These are phyloP conservation scores for Altica lythri DNA, from an alignment of 2,888 invertebrate species.

Conservation along the genomic window DNA sequence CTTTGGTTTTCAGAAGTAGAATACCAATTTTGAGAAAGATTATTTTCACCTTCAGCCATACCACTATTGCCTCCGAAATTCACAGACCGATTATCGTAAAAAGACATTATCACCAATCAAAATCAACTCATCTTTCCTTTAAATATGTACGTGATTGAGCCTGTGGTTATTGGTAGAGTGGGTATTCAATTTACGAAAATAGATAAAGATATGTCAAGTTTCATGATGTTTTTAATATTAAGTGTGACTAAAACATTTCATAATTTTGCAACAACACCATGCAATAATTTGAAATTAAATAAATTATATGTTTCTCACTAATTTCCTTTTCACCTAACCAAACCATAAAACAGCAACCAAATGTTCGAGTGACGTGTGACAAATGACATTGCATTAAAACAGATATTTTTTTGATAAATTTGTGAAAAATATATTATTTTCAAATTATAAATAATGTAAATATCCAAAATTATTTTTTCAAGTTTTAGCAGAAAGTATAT, in stretches of 20 bases:
- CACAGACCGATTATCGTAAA: slow-evolving; percentile 21
- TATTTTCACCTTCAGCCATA: slow-evolving; percentile 11
- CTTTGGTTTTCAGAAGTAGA: background rate
- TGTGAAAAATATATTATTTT: no score
- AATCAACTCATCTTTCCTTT: slow-evolving; percentile 14
- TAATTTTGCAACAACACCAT: slow-evolving; percentile 8
- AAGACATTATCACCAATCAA: slow-evolving; percentile 19
- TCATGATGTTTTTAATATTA: background rate
- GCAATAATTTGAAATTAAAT: slow-evolving; percentile 11
- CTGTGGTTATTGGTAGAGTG: no score
- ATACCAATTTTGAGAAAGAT: slow-evolving; percentile 14
- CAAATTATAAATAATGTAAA: no score
- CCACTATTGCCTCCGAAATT: slow-evolving; percentile 10
- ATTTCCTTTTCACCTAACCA: no score
- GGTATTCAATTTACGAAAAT: slow-evolving; percentile 13
- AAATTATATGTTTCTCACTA: no score
- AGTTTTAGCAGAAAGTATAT: no score
- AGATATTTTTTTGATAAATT: no score
- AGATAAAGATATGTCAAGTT: background rate
- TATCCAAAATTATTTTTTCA: no score
- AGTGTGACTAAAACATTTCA: slow-evolving; percentile 2
- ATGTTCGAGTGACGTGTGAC: no score
- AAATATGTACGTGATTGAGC: no score
- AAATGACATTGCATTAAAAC: no score
- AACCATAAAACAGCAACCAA: no score